Evolutionary conservation across 1,140 invertebrate genomes (phyloP), one percentile per base, ranked within the genome.

Genomic region (Megalopta genalis): DNA sequence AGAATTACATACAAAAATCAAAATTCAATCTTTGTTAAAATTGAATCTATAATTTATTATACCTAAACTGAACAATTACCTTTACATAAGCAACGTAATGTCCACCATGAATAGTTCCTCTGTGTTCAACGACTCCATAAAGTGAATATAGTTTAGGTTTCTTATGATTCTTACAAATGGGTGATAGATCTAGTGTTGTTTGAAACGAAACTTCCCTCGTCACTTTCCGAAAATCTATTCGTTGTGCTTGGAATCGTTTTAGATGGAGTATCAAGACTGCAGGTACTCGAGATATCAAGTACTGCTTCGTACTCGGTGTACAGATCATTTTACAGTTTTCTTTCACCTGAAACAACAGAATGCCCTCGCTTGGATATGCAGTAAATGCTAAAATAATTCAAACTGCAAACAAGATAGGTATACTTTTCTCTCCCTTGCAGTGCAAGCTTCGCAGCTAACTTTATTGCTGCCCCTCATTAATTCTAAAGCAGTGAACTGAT

Each of bases 61-160:
- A 12, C 14, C 9, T 12, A 46, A 46, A 46, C 14, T 62, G 18
- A 12, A 39, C 42, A 68, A 32, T 60, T 83, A 97, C 96, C 93
- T 97, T 97, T 2, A 97, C 97, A 89, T 98, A 99, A 10, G 98
- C 98, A n/a, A 98, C 96, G 90, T 99, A 99, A 93, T 99, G 99
- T 6, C 98, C 99, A 66, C 97, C 96, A 86, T 96, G 95, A 81
- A 99, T 95, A 21, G 95, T 95, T 5, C 99, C 99, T 76, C 96
- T 96, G 89, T 99, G 99, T 89, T 98, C 98, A 21, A 99, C 98
- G 10, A 99, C 95, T 6, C 98, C 98, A 89, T 99, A 99, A 25
- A 99, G 93, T 0, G 97, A 96, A 92, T 99, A 99, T 27, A 98
- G 90, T 37, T 94, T 95, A 37, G 93, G 91, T 89, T 96, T 95